Percentiles rank a stretch among this genome's conserved stretches.
phyloP scores from a whole-genome alignment of 2,113 vertebrate species.

The Nibea coibor region DNA sequence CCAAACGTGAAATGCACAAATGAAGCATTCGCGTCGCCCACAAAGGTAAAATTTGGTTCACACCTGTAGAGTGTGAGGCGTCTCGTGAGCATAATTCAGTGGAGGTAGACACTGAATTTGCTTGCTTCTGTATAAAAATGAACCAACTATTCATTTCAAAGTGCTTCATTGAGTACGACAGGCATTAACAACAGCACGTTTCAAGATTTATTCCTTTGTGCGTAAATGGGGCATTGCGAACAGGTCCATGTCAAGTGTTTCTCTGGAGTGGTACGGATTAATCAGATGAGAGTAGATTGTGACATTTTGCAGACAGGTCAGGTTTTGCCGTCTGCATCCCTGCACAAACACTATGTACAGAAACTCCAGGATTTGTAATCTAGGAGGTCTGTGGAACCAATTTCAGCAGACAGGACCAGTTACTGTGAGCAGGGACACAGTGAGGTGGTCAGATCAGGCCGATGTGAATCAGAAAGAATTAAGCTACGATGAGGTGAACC shows the following conservation, averaged over 20 bases:
- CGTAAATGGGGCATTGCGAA: background rate
- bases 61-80: constrained; percentile 6
- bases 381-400: constrained; percentile 52
- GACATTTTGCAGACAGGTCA: constrained; percentile 16
- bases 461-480: constrained; percentile 79
- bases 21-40: constrained; percentile 1
- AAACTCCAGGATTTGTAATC: constrained; percentile 52
- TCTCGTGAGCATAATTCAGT: background rate
- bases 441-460: constrained; percentile 68
- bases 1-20: constrained; percentile 44
- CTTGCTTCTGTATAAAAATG: background rate
- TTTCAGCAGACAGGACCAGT: constrained; percentile 56
- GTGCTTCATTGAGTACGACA: background rate
- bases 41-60: constrained; percentile 6
- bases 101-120: background rate
- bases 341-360: constrained; percentile 19
- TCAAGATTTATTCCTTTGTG: background rate
- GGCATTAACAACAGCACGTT: background rate
- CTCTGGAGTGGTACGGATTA: background rate
- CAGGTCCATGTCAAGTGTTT: background rate
- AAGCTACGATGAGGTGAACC: constrained; percentile 83
- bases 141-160: background rate
- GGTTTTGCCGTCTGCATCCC: constrained; percentile 48
- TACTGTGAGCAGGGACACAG: constrained; percentile 61
- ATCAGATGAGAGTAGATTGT: constrained; percentile 7